Base-by-base conservation (phyloP, 2,113 vertebrate genomes). In the Bos indicus region DNA sequence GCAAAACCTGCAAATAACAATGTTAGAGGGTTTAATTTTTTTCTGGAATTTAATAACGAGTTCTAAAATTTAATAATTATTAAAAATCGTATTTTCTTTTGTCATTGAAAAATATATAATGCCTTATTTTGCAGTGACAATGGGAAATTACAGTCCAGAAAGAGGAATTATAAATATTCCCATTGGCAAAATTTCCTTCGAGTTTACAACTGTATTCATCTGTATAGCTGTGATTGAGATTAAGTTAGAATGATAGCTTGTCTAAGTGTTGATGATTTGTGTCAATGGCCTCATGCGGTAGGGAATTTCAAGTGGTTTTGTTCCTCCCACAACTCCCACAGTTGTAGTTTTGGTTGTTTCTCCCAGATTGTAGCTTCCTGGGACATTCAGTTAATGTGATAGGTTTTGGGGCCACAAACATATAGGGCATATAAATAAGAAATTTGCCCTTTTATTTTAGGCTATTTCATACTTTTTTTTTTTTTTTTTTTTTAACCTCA, bases 101-200 rank as follows among this genome's bases (percentile, higher is more conserved):
- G 81, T 94, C 17, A 91, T 43, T 93, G 56, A 91, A 94, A 96
- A 94, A 40, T 83, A 30, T 90, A 52, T 40, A 88, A 59, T 97
- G 52, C 21, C 94, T 94, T 90, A 92, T 97, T 97, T 97, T 92
- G 88, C 1, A 64, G 83, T 88, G 57, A 85, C 46, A 95, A 85
- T 77, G 46, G 57, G 84, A 96, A 90, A 96, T 90, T 97, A 52
- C 33, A 90, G 40, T 74, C 74, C 48, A 90, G 60, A 82, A 91
- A 91, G 46, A 15, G 52, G 94, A 90, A 78, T 48, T 89, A 77
- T 95, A 95, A 96, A 96, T 98, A 96, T 92, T 80, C 43, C 54
- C 64, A 90, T 2, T 90, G 87, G 83, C 80, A 95, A 96, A 96
- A 85, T 84, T 87, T 85, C 54, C 48, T 83, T 92, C 46, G 30